phyloP scores from a whole-genome alignment of 2,888 invertebrate species.

The Drosophila birchii region DNA sequence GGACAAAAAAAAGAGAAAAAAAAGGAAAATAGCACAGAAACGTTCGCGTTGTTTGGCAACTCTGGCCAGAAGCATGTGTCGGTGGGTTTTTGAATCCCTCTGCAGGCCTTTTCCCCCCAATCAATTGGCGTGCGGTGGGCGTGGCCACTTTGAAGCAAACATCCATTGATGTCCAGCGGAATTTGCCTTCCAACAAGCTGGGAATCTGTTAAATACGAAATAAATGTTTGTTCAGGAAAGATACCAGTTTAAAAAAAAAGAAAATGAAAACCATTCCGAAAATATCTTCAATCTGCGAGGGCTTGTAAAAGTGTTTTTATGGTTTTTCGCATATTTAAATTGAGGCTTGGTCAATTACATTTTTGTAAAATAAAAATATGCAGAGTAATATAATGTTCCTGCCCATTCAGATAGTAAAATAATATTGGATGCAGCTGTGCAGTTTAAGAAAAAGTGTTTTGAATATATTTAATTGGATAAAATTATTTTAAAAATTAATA shows the following conservation, averaged over 20 bases:
- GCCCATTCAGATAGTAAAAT: neutral
- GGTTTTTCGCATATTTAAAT: neutral
- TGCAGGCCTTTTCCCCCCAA: slow-evolving; percentile 19
- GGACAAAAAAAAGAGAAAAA: slow-evolving; percentile 11
- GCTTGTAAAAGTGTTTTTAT: neutral
- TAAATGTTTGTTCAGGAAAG: slow-evolving; percentile 9
- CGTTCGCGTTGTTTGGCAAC: slow-evolving; percentile 47
- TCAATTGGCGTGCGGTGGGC: slow-evolving; percentile 55
- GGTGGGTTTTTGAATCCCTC: slow-evolving; percentile 31
- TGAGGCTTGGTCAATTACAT: neutral
- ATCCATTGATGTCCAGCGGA: slow-evolving; percentile 1
- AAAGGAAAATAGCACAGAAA: slow-evolving; percentile 8
- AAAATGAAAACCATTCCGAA: neutral
- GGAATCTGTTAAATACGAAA: slow-evolving; percentile 14
- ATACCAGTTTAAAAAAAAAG: neutral
- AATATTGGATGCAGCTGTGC: neutral
- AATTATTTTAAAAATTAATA: no score
- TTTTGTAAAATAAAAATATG: neutral
- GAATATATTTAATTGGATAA: neutral
- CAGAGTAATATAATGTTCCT: neutral
- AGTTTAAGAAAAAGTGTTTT: neutral
- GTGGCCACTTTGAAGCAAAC: slow-evolving; percentile 16
- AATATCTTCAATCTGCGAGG: neutral
- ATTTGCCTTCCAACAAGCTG: slow-evolving; percentile 10
- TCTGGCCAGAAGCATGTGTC: slow-evolving; percentile 33